Evolutionary conservation across 2,797 vertebrate species (phyloP), one percentile per base, ranked within the genome.

Genomic region (Ptychobarbus kaznakovi): DNA sequence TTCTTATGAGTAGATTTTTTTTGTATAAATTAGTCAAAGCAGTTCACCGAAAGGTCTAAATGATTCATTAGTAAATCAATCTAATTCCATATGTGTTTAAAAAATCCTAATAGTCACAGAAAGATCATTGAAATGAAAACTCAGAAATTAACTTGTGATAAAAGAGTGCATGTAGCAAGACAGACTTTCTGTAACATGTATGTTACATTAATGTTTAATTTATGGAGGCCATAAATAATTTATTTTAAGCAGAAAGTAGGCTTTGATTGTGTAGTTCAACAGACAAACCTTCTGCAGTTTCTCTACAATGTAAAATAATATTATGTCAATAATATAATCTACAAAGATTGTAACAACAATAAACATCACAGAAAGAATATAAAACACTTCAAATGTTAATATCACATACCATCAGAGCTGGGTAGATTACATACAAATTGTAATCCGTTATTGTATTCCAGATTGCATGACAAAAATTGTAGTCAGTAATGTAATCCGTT

Each of bases 131-230:
- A 44, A 58, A 78, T n/a, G 38, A 44, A 58, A 78, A 9, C 35
- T 15, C 32, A 76, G 2, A n/a, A 53, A 77, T 40, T 10, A 12
- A 40, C 22, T 38, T 75, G 28, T 35, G 12, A 25, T 28, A 69
- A 78, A 78, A 61, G 9, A 44, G 0, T 18, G n/a, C 22, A 61
- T 18, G 53, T 61, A 61, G 38, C 56, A 79, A 42, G 35, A 63
- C 2, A 44, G 56, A 56, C 42, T 66, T 66, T 66, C 10, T 63
- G 61, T 66, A 49, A 66, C 61, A 66, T 49, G 18, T n/a, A 35
- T 80, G 61, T 66, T 66, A 20, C 35, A 49, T 46, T 49, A 49
- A 80, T 80, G 42, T 49, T 80, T 80, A 3, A 66, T 35, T 49
- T 22, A 46, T 32, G 25, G 5, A 8, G 42, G 40, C 40, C 78